Evolutionary conservation across 2,113 vertebrate genomes (phyloP).

Genomic region (Fregetta grallaria): DNA sequence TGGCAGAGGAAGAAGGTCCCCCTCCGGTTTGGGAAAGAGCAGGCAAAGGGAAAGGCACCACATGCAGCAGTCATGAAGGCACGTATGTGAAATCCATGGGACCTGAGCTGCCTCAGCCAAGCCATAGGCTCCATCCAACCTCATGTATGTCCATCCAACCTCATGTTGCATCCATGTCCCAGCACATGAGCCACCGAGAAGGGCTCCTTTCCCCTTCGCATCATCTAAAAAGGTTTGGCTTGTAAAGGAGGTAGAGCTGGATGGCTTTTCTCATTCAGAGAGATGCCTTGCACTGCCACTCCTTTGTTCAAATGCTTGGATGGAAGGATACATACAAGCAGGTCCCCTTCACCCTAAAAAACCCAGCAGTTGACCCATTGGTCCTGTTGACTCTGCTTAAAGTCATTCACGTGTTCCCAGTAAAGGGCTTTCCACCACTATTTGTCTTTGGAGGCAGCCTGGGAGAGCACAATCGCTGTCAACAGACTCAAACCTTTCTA

Average conservation of each 20-base stretch:
- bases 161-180: fast-evolving
- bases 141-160: fast-evolving
- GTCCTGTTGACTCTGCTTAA: neutral
- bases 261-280: neutral
- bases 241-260: neutral
- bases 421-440: neutral
- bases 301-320: neutral
- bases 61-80: fast-evolving
- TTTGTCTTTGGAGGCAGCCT: neutral
- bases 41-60: neutral
- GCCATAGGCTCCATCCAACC: neutral
- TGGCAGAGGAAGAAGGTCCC: neutral
- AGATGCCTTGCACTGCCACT: neutral
- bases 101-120: neutral
- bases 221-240: neutral
- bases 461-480: neutral
- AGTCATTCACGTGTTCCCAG: neutral
- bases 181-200: fast-evolving
- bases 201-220: neutral
- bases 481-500: neutral
- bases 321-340: neutral
- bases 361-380: neutral
- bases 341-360: neutral
- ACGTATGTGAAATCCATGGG: fast-evolving
- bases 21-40: neutral